These are phyloP conservation scores for Chanos chanos DNA, from an alignment of 2,797 vertebrate species.

Conservation along the genomic window DNA sequence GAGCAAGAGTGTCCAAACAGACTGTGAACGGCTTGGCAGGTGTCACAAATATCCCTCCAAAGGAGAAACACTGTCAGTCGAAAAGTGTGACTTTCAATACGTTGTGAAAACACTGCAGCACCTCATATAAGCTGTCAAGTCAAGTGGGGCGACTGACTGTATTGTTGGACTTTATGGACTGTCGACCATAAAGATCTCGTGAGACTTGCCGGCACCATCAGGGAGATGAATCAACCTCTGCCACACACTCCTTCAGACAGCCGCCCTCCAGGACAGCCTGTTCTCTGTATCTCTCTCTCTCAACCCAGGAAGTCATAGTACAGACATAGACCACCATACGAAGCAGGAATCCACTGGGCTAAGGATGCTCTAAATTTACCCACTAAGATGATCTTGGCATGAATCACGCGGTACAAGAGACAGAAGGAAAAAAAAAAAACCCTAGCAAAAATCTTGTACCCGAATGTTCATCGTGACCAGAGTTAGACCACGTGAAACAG, in stretches of 20 bases:
- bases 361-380: constrained; percentile 25
- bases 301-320: constrained; percentile 5
- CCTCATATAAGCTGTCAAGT: too few species aligned
- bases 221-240: constrained; percentile 26
- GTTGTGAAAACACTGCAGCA: too few species aligned
- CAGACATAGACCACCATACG: background rate
- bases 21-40: too few species aligned
- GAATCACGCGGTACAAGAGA: constrained; percentile 32
- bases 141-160: too few species aligned
- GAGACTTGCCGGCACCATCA: constrained; percentile 4
- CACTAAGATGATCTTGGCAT: constrained; percentile 10
- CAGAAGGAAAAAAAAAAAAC: constrained; percentile 23
- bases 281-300: constrained; percentile 9
- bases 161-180: too few species aligned
- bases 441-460: constrained; percentile 3
- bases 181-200: too few species aligned
- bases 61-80: too few species aligned
- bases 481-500: constrained; percentile 3
- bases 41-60: too few species aligned
- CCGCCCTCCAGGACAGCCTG: constrained; percentile 20
- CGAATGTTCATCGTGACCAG: constrained; percentile 4
- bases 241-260: constrained; percentile 13
- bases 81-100: too few species aligned
- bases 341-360: constrained; percentile 1
- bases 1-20: too few species aligned